Conservation (phyloP, 53 echinoderm and acorn worm genomes). For the Glandiceps talaboti region DNA sequence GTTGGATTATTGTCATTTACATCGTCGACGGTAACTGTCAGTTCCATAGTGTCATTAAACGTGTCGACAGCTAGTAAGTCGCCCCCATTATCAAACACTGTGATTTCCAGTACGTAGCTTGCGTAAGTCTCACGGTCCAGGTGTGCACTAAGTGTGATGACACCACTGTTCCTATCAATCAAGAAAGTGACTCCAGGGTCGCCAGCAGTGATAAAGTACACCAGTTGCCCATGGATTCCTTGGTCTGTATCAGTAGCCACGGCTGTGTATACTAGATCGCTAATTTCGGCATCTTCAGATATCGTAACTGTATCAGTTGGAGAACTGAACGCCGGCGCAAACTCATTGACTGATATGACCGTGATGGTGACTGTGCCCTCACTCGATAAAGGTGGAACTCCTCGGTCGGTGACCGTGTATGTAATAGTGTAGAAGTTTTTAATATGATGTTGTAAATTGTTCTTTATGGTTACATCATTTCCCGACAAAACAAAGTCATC, state of each 20-base stretch:
- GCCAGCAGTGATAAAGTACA: slow-evolving; percentile 55
- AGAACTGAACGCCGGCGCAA: slow-evolving; percentile 44
- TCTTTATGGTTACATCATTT: slow-evolving; percentile 36
- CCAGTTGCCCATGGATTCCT: slow-evolving; percentile 44
- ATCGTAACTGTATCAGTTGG: slow-evolving; percentile 26
- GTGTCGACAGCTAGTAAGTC: slow-evolving; percentile 28
- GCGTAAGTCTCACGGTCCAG: slow-evolving; percentile 57
- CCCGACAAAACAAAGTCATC: slow-evolving; percentile 51
- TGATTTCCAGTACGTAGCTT: slow-evolving; percentile 37
- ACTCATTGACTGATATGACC: slow-evolving; percentile 66
- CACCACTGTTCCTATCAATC: slow-evolving; percentile 43
- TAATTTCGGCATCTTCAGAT: slow-evolving; percentile 43
- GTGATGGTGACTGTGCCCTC: slow-evolving; percentile 82
- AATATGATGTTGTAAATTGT: slow-evolving; percentile 53
- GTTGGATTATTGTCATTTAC: slow-evolving; percentile 69
- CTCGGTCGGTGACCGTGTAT: slow-evolving; percentile 76
- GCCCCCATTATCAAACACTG: slow-evolving; percentile 38
- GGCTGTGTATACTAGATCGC: slow-evolving; percentile 37
- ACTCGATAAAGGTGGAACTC: slow-evolving; percentile 67
- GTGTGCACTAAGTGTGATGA: slow-evolving; percentile 26
- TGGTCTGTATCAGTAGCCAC: slow-evolving; percentile 55
- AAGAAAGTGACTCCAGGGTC: slow-evolving; percentile 41
- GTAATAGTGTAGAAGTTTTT: slow-evolving; percentile 32
- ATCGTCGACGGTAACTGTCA: slow-evolving; percentile 64
- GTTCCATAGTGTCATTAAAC: slow-evolving; percentile 40